Conservation (phyloP, 2,797 vertebrate genomes). For the Chromobotia macracanthus region DNA sequence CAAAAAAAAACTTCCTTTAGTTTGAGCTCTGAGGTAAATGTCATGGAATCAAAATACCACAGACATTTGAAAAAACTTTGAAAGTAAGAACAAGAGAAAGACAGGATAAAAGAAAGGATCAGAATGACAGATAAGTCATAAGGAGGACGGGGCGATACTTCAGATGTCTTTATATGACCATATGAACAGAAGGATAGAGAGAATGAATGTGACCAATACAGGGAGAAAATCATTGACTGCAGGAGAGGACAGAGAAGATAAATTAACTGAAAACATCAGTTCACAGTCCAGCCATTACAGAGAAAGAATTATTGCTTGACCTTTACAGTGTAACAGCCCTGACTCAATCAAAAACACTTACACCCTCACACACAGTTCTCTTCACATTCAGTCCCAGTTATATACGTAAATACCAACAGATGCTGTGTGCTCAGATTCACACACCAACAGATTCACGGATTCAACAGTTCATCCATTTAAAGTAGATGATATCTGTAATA, state of each 20-base stretch:
- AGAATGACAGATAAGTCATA: background rate
- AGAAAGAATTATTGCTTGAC: conserved; percentile 40
- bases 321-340: conserved; percentile 34
- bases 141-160: background rate
- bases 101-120: background rate
- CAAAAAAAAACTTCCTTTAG: too few relatives aligned
- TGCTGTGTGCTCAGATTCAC: background rate
- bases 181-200: background rate
- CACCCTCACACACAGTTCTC: conserved; percentile 10
- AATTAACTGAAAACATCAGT: conserved; percentile 44
- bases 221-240: conserved; percentile 7
- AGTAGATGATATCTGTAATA: background rate
- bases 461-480: background rate
- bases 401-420: conserved; percentile 35
- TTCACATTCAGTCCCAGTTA: conserved; percentile 28
- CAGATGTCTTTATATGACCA: background rate
- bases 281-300: conserved; percentile 33
- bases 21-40: too few relatives aligned
- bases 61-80: background rate
- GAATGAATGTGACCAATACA: conserved; percentile 26
- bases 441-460: background rate
- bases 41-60: background rate
- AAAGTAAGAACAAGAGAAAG: background rate
- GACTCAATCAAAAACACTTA: conserved; percentile 13
- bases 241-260: conserved; percentile 32